Evolutionary conservation across 2,797 vertebrate species (phyloP), one percentile per base, ranked within the genome.

Genomic region (Octomys mimax): DNA sequence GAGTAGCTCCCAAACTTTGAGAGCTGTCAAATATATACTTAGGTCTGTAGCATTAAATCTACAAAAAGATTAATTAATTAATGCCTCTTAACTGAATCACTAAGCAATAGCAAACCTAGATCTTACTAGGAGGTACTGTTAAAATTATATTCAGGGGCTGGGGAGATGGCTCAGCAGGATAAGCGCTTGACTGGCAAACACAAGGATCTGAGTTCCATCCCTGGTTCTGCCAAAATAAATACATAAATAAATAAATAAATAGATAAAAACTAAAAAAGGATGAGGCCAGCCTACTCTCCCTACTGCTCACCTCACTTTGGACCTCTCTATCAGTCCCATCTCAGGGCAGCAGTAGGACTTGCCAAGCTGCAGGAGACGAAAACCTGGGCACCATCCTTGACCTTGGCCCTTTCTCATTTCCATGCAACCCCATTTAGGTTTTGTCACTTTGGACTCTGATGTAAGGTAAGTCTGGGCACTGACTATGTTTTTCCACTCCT

Each of bases 21-120:
- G 26, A 94, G 73, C 0, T 81, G 71, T 52, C 95, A 84, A 57
- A 82, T 36, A 49, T 16, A 85, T 49, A 83, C 33, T 49, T 78
- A 66, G 0, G 9, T 70, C 68, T 84, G 61, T 46, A 62, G 66
- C 39, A 80, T 59, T 61, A 96, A 87, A 87, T 39, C 31, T 22
- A 80, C 46, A 82, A 36, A 75, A 79, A 92, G 26, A 87, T 42
- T 42, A 83, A 91, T 68, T 62, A 68, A 42, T 42, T 77, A 70
- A 11, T 9, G 33, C 85, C 78, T 77, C 80, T 95, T 86, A 95
- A 79, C n/a, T 46, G 83, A 89, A 85, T 49, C 66, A 73, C 86
- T 82, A 87, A 89, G 75, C 49, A 95, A 71, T 12, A 94, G 33
- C n/a, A 78, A 70, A 62, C 36, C 62, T 59, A 75, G 85, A 92